Evolutionary conservation across 37 sponge, comb jelly and placozoan species (phyloP), one percentile per base, ranked within the genome.

Genomic region (Halisarca cf. caerulea): DNA sequence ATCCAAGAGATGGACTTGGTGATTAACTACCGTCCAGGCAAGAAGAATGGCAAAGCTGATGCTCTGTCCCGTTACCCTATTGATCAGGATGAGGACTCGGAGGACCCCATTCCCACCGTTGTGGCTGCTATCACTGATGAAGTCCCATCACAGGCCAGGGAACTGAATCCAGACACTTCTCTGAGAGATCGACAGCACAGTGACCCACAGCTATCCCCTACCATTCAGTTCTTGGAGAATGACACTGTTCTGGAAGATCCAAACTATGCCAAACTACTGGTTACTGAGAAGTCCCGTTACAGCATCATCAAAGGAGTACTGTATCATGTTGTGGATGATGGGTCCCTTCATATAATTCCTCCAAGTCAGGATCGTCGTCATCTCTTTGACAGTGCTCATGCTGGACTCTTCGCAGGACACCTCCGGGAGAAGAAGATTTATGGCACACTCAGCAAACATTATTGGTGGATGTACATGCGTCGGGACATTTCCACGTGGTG

Each of bases 401-500:
- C 24, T 74, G 88, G 88, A 0, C 11, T 42, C 37, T 87, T 82
- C 58, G 71, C 45, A 61, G 82, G 88, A 25, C 88, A 87, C 51
- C 40, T 87, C 0, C 11, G 78, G 17, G 66, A 58, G 30, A 64
- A 14, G 24, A 78, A 64, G 36, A n/a, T 87, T 0, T 57, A 87
- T 37, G 15, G 27, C 34, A 35, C 24, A 27, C 78, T 87, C 0
- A 25, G 25, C 33, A 55, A 59, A 36, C 88, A 78, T 23, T 87
- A 82, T 34, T 87, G 88, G 88, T 87, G 88, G 88, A 27, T 40
- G 41, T 34, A 82, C 2, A 87, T 87, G 88, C 47, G 53, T 0
- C 7, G n/a, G 37, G 88, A 87, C 25, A 38, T 82, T 9, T 34
- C 21, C 28, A 2, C 21, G 3, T 75, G 78, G 77, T 70, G 81